phyloP scores from a whole-genome alignment of 37 sponge, comb jelly and placozoan genomes.

The Crambe crambe region DNA sequence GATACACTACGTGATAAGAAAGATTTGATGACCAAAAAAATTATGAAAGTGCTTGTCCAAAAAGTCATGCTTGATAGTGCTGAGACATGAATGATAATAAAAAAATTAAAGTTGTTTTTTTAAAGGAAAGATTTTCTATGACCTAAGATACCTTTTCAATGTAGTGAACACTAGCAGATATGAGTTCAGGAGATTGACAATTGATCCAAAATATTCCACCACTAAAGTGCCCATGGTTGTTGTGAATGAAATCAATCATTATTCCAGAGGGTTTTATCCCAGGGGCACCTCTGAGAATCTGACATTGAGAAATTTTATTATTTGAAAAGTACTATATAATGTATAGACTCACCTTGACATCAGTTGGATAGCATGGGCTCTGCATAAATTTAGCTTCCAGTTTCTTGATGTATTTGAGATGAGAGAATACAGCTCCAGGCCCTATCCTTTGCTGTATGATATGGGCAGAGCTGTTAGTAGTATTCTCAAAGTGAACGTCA shows the following conservation, averaged over 20 bases:
- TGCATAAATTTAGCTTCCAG: constrained; percentile 18
- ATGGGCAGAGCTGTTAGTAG: neutral
- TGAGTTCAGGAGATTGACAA: constrained; percentile 5
- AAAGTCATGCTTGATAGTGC: too few relatives aligned
- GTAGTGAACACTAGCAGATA: constrained; percentile 26
- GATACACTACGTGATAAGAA: neutral
- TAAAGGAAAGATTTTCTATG: too few relatives aligned
- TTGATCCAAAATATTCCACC: constrained; percentile 66
- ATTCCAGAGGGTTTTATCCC: constrained; percentile 24
- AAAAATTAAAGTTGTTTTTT: too few relatives aligned
- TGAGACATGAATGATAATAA: too few relatives aligned
- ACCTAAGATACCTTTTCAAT: constrained; percentile 37
- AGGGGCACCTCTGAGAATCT: constrained; percentile 47
- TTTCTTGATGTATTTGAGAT: constrained; percentile 13
- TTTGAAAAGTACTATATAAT: neutral
- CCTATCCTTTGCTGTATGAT: constrained; percentile 14
- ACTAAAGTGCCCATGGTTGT: constrained; percentile 24
- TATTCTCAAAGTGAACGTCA: constrained; percentile 24
- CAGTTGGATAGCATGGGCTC: constrained; percentile 30
- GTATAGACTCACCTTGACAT: constrained; percentile 32
- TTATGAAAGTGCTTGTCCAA: neutral
- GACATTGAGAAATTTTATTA: neutral
- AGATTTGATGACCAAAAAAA: neutral
- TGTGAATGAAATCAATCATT: constrained; percentile 34
- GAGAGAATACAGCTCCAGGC: constrained; percentile 31